phyloP scores from a whole-genome alignment of 2,888 invertebrate species.

The Drosophila nr. medialis region DNA sequence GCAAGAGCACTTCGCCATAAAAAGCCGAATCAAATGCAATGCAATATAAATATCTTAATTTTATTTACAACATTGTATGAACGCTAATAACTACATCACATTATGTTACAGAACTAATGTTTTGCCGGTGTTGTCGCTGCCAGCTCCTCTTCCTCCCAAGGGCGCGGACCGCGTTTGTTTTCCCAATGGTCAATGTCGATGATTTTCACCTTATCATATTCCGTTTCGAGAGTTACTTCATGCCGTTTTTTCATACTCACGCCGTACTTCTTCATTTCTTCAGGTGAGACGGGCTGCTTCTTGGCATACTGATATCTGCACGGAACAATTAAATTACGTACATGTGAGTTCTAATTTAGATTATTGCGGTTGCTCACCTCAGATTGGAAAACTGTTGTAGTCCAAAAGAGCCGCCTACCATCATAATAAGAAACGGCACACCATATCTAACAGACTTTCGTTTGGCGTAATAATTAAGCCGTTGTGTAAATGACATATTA shows the following conservation, averaged over 20 bases:
- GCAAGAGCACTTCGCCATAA: background rate
- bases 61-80: constrained; percentile 42
- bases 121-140: constrained; percentile 21
- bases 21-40: constrained; percentile 7
- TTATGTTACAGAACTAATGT: constrained; percentile 26
- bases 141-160: constrained; percentile 89
- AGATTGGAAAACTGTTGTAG: constrained; percentile 90
- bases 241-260: constrained; percentile 88
- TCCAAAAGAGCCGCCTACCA: constrained; percentile 92
- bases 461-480: constrained; percentile 63
- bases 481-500: constrained; percentile 73
- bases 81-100: constrained; percentile 20
- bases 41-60: constrained; percentile 17
- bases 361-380: constrained; percentile 85
- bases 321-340: background rate
- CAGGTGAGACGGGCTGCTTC: constrained; percentile 86
- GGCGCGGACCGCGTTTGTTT: constrained; percentile 93
- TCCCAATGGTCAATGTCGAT: constrained; percentile 93
- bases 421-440: constrained; percentile 89
- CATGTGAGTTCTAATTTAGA: constrained; percentile 7
- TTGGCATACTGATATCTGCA: constrained; percentile 87
- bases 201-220: constrained; percentile 90
- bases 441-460: constrained; percentile 87
- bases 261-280: constrained; percentile 89
- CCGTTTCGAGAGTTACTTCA: constrained; percentile 90